phyloP scores from a whole-genome alignment of 2,797 vertebrate genomes.

The Syngnathus acus region DNA sequence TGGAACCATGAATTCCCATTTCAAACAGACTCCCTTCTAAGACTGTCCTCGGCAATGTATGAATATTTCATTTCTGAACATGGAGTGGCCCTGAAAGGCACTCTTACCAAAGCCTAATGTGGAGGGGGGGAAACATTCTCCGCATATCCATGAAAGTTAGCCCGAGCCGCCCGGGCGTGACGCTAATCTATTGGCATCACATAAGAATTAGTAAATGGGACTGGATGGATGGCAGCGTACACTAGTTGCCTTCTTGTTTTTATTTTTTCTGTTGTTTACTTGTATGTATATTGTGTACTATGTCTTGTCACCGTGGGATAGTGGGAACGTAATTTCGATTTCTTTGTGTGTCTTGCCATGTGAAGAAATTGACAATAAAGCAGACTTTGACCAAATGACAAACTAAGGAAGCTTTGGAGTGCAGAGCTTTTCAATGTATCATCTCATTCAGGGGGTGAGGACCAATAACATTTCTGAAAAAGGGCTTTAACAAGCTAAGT shows the following conservation, averaged over 20 bases:
- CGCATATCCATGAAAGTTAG: conserved; percentile 59
- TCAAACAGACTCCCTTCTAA: conserved; percentile 60
- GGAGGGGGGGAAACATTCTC: conserved; percentile 53
- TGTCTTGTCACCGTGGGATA: too few species aligned
- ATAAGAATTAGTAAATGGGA: conserved; percentile 51
- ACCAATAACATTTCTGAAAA: conserved; percentile 14
- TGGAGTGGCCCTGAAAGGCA: conserved; percentile 65
- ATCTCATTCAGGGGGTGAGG: conserved; percentile 23
- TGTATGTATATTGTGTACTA: too few species aligned
- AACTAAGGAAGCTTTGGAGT: conserved; percentile 8
- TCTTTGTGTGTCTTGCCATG: too few species aligned
- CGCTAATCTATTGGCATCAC: conserved; percentile 61
- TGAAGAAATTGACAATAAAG: too few species aligned
- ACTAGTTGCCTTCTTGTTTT: too few species aligned
- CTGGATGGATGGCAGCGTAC: conserved; percentile 12
- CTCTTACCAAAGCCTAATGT: conserved; percentile 64
- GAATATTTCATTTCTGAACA: conserved; percentile 71
- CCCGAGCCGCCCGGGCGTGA: conserved; percentile 54
- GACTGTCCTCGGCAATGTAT: conserved; percentile 63
- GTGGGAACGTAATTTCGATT: too few species aligned
- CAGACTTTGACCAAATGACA: too few species aligned
- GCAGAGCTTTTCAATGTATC: conserved; percentile 42
- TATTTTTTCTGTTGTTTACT: too few species aligned
- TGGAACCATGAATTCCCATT: conserved; percentile 66
- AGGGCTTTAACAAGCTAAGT: not conserved